Percentiles rank a stretch among this genome's conserved stretches.
Evolutionary conservation across 2,888 invertebrate species (phyloP).

Genomic region (Dynastes tityus): DNA sequence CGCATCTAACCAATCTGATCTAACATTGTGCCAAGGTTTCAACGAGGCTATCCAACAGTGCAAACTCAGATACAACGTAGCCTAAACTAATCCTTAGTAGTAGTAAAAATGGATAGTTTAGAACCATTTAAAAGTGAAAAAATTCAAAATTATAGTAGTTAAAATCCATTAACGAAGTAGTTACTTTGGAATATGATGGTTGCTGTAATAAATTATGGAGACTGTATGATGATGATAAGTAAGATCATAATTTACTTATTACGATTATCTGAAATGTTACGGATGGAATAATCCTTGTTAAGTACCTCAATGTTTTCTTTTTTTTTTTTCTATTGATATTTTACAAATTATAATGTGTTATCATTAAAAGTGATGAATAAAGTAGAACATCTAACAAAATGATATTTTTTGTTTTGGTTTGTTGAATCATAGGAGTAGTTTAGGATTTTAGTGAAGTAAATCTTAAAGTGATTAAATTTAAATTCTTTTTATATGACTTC

Average conservation of each 20-base stretch:
- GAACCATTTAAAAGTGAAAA: background rate
- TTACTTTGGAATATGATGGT: background rate
- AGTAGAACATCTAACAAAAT: too few species aligned
- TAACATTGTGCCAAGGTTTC: conserved; percentile 95
- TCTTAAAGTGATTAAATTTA: too few species aligned
- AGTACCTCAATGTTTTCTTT: background rate
- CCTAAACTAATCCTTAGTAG: conserved; percentile 9
- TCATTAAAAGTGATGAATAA: background rate
- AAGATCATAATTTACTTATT: too few species aligned
- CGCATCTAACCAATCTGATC: conserved; percentile 90
- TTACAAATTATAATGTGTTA: background rate
- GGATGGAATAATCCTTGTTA: background rate
- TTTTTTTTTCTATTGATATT: background rate
- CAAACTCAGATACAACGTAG: conserved; percentile 84
- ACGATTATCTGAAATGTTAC: too few species aligned
- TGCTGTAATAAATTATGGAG: background rate
- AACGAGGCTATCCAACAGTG: conserved; percentile 98
- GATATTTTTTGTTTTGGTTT: too few species aligned
- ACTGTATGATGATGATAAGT: too few species aligned
- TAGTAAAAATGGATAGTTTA: background rate
- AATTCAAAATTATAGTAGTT: conserved; percentile 11
- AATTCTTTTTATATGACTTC: too few species aligned
- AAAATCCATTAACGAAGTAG: background rate
- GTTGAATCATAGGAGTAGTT: too few species aligned
- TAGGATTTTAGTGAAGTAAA: too few species aligned